A percentile compares a stretch with the other conserved stretches of the same genome.
Conservation (phyloP, 2,113 vertebrate genomes). For the Cyprinodon variegatus region DNA sequence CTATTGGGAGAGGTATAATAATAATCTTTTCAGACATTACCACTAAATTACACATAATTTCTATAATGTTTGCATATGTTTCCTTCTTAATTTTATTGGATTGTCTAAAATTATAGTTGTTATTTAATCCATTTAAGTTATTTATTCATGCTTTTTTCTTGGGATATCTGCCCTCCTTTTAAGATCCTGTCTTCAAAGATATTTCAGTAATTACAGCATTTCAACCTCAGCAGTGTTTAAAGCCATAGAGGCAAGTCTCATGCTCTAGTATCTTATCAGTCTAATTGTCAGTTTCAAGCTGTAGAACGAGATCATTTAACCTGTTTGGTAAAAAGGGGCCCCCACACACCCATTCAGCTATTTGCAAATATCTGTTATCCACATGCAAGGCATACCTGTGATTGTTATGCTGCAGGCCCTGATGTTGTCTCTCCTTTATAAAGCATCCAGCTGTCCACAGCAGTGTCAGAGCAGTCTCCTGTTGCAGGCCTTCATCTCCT, state of each 20-base stretch:
- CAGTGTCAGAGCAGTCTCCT: background rate
- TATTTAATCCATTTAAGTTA: too few species aligned
- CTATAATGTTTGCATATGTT: too few species aligned
- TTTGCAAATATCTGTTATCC: background rate
- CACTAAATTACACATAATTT: too few species aligned
- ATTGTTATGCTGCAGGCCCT: background rate
- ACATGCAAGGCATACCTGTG: background rate
- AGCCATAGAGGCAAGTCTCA: background rate
- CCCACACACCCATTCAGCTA: constrained; percentile 26
- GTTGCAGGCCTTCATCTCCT: background rate
- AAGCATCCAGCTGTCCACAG: constrained; percentile 15
- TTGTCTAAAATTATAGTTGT: too few species aligned
- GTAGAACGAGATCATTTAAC: background rate
- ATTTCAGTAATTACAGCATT: too few species aligned
- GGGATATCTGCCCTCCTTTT: too few species aligned
- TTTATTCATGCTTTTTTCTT: too few species aligned
- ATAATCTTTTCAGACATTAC: too few species aligned
- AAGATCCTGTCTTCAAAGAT: too few species aligned
- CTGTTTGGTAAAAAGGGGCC: background rate
- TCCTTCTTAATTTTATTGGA: too few species aligned
- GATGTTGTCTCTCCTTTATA: constrained; percentile 11
- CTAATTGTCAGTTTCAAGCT: background rate
- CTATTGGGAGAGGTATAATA: too few species aligned
- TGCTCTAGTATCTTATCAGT: background rate
- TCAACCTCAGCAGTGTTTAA: too few species aligned